Evolutionary conservation across 2,797 vertebrate genomes (phyloP).

Genomic region (Xenopus petersii): DNA sequence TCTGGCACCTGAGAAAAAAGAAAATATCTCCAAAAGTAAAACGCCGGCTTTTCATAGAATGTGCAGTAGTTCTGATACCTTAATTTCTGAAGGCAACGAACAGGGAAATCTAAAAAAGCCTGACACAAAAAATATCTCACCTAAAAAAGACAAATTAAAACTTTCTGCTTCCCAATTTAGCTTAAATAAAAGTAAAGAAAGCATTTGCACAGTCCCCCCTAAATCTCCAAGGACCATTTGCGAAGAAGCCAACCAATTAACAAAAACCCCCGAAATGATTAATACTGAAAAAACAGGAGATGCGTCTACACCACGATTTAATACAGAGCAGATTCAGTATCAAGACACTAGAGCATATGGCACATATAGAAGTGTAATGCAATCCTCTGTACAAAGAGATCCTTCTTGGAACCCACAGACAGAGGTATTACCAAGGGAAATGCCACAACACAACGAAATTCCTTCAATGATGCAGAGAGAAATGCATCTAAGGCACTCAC

Average conservation of each 20-base stretch:
- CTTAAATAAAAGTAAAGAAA: constrained; percentile 66
- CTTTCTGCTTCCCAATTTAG: constrained; percentile 68
- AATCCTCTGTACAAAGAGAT: constrained; percentile 44
- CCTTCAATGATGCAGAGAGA: constrained; percentile 38
- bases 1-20: constrained; percentile 80
- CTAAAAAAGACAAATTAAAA: constrained; percentile 61
- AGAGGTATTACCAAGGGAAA: constrained; percentile 6
- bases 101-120: constrained; percentile 60
- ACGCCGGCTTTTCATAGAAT: constrained; percentile 71
- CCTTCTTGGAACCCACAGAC: constrained; percentile 11
- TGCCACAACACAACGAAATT: constrained; percentile 5
- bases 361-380: constrained; percentile 47
- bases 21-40: constrained; percentile 66
- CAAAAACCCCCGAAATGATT: constrained; percentile 55
- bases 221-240: constrained; percentile 56
- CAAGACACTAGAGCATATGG: constrained; percentile 56
- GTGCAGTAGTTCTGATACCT: constrained; percentile 78
- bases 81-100: constrained; percentile 74
- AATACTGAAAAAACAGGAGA: constrained; percentile 62
- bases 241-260: constrained; percentile 50
- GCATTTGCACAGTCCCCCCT: constrained; percentile 52
- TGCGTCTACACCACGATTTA: constrained; percentile 79
- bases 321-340: constrained; percentile 76
- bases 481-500: constrained; percentile 44
- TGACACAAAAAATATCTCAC: constrained; percentile 57